phyloP scores from a whole-genome alignment of 2,888 invertebrate species.

The Steinernema carpocapsae region DNA sequence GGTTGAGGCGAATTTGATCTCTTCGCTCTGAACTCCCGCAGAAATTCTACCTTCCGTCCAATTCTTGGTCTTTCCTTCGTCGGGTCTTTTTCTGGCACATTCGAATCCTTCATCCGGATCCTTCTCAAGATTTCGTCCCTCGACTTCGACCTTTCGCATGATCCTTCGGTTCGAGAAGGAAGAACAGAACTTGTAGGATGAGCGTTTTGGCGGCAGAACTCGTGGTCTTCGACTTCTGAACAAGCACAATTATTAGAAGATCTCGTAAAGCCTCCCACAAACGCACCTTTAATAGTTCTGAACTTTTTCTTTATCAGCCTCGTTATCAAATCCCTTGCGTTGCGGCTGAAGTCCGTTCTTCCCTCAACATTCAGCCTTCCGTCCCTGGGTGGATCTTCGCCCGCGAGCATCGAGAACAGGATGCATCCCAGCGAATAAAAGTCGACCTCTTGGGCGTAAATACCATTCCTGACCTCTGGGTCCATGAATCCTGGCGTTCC shows the following conservation, averaged over 20 bases:
- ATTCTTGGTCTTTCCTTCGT: too few relatives aligned
- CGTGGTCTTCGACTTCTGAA: too few relatives aligned
- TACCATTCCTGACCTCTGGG: slow-evolving; percentile 39
- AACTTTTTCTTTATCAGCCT: neutral
- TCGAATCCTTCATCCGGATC: too few relatives aligned
- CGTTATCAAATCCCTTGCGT: neutral
- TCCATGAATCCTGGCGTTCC: slow-evolving; percentile 59
- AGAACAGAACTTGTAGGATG: neutral
- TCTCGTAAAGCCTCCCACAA: too few relatives aligned
- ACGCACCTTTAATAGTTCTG: neutral
- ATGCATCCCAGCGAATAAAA: neutral
- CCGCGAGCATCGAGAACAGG: slow-evolving; percentile 15
- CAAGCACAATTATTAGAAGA: too few relatives aligned
- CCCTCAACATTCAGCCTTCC: neutral
- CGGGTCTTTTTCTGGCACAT: too few relatives aligned
- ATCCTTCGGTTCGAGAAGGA: neutral
- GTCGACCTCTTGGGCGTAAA: neutral
- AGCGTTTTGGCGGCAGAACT: too few relatives aligned
- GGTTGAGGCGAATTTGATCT: too few relatives aligned
- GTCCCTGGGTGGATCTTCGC: slow-evolving; percentile 8
- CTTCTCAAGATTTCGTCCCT: too few relatives aligned
- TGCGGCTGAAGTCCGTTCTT: neutral
- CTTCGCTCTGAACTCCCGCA: too few relatives aligned
- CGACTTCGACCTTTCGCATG: too few relatives aligned
- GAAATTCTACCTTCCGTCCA: too few relatives aligned